Percentiles rank a stretch among this genome's conserved stretches.
phyloP scores from a whole-genome alignment of 2,113 vertebrate species.

The Hippolais icterina region DNA sequence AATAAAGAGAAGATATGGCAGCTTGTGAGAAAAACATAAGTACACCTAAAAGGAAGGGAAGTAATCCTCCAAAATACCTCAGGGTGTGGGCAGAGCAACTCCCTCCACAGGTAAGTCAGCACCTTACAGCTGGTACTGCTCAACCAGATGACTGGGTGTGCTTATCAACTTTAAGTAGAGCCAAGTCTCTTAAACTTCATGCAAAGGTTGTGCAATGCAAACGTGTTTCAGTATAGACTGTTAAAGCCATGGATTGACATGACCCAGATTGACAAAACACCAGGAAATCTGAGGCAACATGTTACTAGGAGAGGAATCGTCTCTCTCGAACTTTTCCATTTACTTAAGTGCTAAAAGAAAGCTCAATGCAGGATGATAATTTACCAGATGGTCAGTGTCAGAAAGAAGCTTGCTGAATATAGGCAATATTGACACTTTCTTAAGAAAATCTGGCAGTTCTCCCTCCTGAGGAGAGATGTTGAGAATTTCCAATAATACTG shows the following conservation, averaged over 20 bases:
- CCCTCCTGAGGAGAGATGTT: conserved; percentile 19
- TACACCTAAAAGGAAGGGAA: neutral
- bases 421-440: conserved; percentile 43
- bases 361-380: neutral
- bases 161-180: neutral
- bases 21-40: neutral
- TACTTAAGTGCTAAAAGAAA: neutral
- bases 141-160: neutral
- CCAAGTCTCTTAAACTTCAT: neutral
- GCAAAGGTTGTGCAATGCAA: neutral
- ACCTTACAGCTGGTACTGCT: neutral
- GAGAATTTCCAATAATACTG: conserved; percentile 60
- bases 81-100: neutral
- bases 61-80: neutral
- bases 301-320: neutral
- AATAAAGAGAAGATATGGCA: neutral
- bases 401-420: conserved; percentile 33
- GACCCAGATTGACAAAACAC: conserved; percentile 10
- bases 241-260: neutral
- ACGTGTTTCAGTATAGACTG: neutral
- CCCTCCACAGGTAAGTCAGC: neutral
- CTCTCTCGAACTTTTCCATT: neutral
- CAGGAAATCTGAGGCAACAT: neutral
- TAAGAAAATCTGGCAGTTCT: conserved; percentile 43
- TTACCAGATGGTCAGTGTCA: conserved; percentile 64